phyloP scores from a whole-genome alignment of 1,140 invertebrate genomes.

The Saxidomus purpurata region DNA sequence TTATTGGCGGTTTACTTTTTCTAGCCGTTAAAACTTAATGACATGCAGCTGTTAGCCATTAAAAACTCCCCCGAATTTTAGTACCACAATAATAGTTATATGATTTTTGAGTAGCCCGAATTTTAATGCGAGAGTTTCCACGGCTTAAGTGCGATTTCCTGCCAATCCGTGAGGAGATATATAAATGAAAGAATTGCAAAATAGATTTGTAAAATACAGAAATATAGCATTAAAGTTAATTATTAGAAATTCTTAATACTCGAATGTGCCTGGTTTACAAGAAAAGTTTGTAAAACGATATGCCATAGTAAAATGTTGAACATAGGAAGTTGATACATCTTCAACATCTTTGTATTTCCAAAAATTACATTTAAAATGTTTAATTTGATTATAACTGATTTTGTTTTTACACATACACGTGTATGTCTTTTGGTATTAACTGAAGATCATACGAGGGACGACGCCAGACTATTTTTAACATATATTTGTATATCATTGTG shows the following conservation, averaged over 20 bases:
- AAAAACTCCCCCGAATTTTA: constrained; percentile 40
- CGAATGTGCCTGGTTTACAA: too few relatives aligned
- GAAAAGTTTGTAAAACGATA: too few relatives aligned
- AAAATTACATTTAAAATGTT: too few relatives aligned
- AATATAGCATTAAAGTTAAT: neutral
- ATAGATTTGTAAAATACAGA: neutral
- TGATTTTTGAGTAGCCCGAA: constrained; percentile 40
- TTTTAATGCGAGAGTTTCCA: constrained; percentile 48
- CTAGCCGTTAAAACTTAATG: constrained; percentile 38
- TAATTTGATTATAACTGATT: too few relatives aligned
- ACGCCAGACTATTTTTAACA: too few relatives aligned
- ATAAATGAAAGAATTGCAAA: neutral
- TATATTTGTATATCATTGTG: too few relatives aligned
- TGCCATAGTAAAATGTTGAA: too few relatives aligned
- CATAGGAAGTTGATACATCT: too few relatives aligned
- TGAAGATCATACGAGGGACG: too few relatives aligned
- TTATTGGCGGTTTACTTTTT: constrained; percentile 19
- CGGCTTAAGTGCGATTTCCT: constrained; percentile 26
- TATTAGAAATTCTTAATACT: neutral
- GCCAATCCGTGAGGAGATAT: neutral
- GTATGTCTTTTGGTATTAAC: too few relatives aligned
- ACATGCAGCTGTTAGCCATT: constrained; percentile 37
- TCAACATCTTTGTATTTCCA: too few relatives aligned
- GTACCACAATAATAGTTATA: constrained; percentile 29
- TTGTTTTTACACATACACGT: too few relatives aligned